A percentile compares a stretch with the other conserved stretches of the same genome.
These are phyloP conservation scores for Labeo calbasu DNA, from an alignment of 2,797 vertebrate genomes.

Conservation along the genomic window DNA sequence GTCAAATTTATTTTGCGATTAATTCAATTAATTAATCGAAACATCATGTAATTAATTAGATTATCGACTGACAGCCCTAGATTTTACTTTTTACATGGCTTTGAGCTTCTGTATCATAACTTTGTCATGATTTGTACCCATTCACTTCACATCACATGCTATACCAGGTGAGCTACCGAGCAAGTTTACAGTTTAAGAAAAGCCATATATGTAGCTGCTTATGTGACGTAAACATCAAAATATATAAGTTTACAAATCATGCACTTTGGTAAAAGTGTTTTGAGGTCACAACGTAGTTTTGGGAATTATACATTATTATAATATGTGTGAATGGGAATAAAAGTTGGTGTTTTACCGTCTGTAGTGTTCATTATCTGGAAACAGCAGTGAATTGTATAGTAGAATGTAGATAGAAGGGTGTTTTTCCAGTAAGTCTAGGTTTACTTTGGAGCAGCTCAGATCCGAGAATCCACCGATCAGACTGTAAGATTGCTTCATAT, in stretches of 20 bases:
- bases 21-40: too few relatives aligned
- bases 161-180: neutral
- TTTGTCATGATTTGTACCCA: too few relatives aligned
- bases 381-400: neutral
- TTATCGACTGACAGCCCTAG: too few relatives aligned
- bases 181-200: neutral
- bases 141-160: neutral
- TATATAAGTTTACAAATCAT: neutral
- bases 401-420: neutral
- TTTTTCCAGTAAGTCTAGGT: neutral
- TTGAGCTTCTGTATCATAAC: too few relatives aligned
- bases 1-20: too few relatives aligned
- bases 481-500: constrained; percentile 1
- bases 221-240: neutral
- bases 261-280: neutral
- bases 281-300: neutral
- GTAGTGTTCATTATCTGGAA: neutral
- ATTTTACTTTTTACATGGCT: too few relatives aligned
- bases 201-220: neutral
- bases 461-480: neutral
- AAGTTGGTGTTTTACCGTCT: neutral
- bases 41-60: too few relatives aligned
- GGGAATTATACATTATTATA: neutral
- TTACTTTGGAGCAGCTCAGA: neutral
- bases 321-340: neutral